phyloP scores from a whole-genome alignment of 2,797 vertebrate genomes.

The Eulemur albifrons region DNA sequence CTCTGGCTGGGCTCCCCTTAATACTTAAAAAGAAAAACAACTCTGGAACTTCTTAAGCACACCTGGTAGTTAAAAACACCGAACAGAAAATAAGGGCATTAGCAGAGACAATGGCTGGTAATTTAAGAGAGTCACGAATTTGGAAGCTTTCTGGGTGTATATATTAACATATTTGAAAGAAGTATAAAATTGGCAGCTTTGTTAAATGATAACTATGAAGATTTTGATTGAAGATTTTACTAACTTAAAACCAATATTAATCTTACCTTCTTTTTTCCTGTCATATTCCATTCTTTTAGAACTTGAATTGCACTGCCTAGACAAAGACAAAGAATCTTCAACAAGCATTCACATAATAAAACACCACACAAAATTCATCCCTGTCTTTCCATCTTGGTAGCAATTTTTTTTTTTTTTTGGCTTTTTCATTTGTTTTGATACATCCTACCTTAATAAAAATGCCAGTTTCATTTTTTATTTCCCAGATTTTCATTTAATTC shows the following conservation, averaged over 20 bases:
- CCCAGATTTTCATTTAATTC: conserved; percentile 73
- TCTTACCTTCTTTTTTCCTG: conserved; percentile 88
- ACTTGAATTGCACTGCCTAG: conserved; percentile 86
- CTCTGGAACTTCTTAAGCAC: background rate
- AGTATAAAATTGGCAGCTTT: conserved; percentile 35
- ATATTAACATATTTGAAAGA: conserved; percentile 1
- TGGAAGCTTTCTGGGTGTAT: background rate
- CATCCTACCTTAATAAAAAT: conserved; percentile 68
- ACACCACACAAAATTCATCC: conserved; percentile 29
- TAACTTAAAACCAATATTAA: conserved; percentile 23
- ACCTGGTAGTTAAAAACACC: conserved; percentile 38
- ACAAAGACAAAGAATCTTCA: conserved; percentile 78
- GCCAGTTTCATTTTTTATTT: conserved; percentile 61
- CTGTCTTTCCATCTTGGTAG: conserved; percentile 27
- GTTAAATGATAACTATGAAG: conserved; percentile 31
- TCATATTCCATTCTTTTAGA: conserved; percentile 89
- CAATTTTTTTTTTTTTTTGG: background rate
- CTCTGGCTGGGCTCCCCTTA: background rate
- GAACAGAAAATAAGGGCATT: conserved; percentile 19
- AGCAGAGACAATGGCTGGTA: background rate
- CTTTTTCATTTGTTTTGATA: conserved; percentile 68
- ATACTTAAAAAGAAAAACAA: conserved; percentile 18
- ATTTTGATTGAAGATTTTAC: conserved; percentile 40
- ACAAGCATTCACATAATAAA: conserved; percentile 54
- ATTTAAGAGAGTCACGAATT: background rate